Evolutionary conservation across 2,888 invertebrate species (phyloP), one percentile per base, ranked within the genome.

Genomic region (Cephalotes varians): DNA sequence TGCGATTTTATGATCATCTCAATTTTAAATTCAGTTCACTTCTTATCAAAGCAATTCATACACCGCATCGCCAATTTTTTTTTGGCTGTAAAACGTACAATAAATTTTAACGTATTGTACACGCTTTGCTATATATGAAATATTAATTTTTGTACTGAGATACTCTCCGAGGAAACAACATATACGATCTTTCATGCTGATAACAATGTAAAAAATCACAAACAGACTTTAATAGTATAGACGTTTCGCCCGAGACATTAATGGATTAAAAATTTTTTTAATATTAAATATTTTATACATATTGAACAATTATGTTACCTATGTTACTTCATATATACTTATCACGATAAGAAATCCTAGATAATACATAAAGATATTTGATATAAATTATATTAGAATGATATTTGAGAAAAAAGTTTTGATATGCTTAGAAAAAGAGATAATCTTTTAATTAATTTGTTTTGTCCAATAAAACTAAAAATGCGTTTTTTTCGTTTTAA

Each of bases 31-130:
- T 47, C 1, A 60, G 15, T 0, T 87, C 58, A 47, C n/a, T n/a
- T n/a, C n/a, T n/a, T 88, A 89, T 87, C 89, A 89, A 28, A 65
- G 21, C 9, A 65, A 76, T 18, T 83, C 80, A 31, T 89, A 89
- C 0, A 65, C 71, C 37, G 79, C 74, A 2, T 74, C 15, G 3
- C 83, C 60, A 25, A 88, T 84, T 2, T 28, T 84, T 2, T 28
- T 31, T 18, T 69, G 80, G 9, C 85, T 88, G 85, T 47, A 12
- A 31, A 81, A 47, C 6, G 2, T 4, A 40, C 18, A 5, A 25
- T 34, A 37, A 71, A 5, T 54, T 4, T 15, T 40, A n/a, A 0
- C 6, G 25, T 9, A 6, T n/a, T 2, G 40, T 40, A 15, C 31
- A 1, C 21, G 9, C 15, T 21, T 1, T 15, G 12, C 15, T 9